phyloP scores from a whole-genome alignment of 2,113 vertebrate genomes.

The Aleadryas rufinucha region DNA sequence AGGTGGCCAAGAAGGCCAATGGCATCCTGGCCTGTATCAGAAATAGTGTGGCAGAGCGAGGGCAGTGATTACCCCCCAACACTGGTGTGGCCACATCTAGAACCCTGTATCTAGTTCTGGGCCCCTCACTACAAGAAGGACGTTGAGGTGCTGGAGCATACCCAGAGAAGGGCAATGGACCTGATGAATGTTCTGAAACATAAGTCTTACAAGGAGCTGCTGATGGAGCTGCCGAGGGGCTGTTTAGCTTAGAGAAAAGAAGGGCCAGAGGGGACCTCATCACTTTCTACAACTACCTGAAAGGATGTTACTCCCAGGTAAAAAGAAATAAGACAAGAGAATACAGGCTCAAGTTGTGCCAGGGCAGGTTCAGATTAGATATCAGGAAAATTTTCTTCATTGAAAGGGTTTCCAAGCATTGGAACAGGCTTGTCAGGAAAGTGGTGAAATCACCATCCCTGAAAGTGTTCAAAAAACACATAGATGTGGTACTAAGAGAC shows the following conservation, averaged over 20 bases:
- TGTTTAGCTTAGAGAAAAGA: not conserved
- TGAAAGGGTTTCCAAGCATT: not conserved
- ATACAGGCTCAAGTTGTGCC: not conserved
- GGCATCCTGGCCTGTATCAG: not conserved
- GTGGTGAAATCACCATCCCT: not conserved
- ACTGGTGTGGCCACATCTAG: not conserved
- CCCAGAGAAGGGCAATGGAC: not conserved
- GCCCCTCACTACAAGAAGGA: not conserved
- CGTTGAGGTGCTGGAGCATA: not conserved
- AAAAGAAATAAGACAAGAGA: not conserved
- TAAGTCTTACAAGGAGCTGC: not conserved
- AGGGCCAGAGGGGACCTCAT: not conserved
- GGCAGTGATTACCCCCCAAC: not conserved
- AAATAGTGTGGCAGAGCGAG: not conserved
- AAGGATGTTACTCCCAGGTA: not conserved
- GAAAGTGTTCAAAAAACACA: not conserved
- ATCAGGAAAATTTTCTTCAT: not conserved
- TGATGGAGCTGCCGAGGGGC: not conserved
- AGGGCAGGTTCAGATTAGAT: not conserved
- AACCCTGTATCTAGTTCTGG: not conserved
- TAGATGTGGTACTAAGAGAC: not conserved
- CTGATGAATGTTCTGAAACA: not conserved
- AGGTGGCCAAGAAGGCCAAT: not conserved
- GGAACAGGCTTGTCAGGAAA: not conserved
- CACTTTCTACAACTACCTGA: not conserved